Conservation (phyloP, 2,888 invertebrate genomes). For the Aricia artaxerxes region DNA sequence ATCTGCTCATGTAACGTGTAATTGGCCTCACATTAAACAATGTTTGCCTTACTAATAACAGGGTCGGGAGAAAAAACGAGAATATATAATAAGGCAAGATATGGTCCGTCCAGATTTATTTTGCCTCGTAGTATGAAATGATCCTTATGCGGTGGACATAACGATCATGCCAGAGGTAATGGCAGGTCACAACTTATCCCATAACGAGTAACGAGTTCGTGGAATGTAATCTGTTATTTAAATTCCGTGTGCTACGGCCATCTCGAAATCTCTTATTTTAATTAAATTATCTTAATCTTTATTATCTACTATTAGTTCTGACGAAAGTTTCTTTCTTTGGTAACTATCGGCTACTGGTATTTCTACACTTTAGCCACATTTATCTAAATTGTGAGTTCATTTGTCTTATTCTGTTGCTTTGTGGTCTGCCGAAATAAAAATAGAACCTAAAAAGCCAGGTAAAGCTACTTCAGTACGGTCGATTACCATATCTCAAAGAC, state of each 20-base stretch:
- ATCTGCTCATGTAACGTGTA: conserved; percentile 7
- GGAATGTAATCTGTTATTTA: conserved; percentile 26
- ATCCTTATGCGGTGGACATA: neutral
- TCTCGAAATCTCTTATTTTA: conserved; percentile 12
- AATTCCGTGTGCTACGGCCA: conserved; percentile 9
- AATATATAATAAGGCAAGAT: conserved; percentile 19
- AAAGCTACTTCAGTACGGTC: conserved; percentile 29
- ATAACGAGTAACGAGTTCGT: conserved; percentile 20
- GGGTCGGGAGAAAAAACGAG: conserved; percentile 7
- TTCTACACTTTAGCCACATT: neutral
- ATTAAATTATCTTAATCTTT: conserved; percentile 4
- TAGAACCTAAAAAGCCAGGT: conserved; percentile 1
- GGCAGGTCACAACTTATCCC: neutral
- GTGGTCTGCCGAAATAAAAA: neutral
- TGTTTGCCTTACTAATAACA: conserved; percentile 27
- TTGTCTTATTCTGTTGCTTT: neutral
- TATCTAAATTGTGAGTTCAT: neutral
- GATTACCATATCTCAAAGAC: conserved; percentile 39
- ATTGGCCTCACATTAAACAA: conserved; percentile 6
- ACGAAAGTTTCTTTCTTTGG: neutral
- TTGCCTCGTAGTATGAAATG: neutral
- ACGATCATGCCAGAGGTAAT: neutral
- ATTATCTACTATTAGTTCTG: neutral
- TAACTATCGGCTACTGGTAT: neutral
- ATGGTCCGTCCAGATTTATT: neutral